These are phyloP conservation scores for Chloropsis hardwickii DNA, from an alignment of 2,113 vertebrate species.

Conservation along the genomic window DNA sequence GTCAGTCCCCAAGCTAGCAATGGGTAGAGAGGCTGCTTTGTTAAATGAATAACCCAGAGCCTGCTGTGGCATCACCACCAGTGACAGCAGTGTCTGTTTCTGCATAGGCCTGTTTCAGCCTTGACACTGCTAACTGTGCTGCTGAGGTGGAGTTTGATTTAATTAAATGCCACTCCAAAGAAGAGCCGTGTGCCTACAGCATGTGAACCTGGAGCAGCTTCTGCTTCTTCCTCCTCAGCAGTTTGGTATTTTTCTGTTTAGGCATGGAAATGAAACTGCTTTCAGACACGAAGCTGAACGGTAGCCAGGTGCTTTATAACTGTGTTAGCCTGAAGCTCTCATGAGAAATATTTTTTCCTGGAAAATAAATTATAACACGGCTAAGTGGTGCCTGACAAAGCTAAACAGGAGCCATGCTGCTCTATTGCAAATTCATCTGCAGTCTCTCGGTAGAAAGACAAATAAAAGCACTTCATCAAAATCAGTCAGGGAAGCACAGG, in stretches of 20 bases:
- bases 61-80: neutral
- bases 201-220: neutral
- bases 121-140: neutral
- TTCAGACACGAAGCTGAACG: conserved; percentile 68
- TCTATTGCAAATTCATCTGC: conserved; percentile 80
- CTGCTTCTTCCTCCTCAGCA: neutral
- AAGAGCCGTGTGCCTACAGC: neutral
- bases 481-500: conserved; percentile 81
- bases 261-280: conserved; percentile 64
- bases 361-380: conserved; percentile 85
- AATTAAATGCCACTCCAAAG: neutral
- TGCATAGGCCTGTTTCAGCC: neutral
- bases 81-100: neutral
- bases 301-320: conserved; percentile 83
- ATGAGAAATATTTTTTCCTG: conserved; percentile 80
- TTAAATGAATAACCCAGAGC: neutral
- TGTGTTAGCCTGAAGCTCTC: conserved; percentile 78
- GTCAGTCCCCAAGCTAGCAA: neutral
- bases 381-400: conserved; percentile 85
- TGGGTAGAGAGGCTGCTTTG: neutral
- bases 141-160: neutral
- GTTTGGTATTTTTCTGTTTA: conserved; percentile 30
- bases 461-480: conserved; percentile 87
- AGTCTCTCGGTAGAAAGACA: conserved; percentile 81
- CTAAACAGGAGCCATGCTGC: conserved; percentile 80